These are phyloP conservation scores for Serinus canaria DNA, from an alignment of 2,113 vertebrate genomes.

Conservation along the genomic window DNA sequence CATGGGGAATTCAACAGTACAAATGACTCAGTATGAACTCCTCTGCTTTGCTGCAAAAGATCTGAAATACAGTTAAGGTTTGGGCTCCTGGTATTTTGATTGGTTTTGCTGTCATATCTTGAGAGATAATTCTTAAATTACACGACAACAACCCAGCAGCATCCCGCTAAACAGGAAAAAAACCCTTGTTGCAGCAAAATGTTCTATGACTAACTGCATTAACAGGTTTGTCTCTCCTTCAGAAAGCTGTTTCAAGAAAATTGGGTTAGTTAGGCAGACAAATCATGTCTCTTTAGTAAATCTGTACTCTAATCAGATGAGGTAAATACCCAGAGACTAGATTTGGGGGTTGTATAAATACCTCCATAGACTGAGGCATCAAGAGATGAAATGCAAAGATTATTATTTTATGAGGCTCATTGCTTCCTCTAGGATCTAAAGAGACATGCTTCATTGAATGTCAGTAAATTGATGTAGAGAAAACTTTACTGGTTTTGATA, in stretches of 20 bases:
- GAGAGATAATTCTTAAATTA: not conserved
- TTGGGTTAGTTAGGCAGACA: not conserved
- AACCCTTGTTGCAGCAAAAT: not conserved
- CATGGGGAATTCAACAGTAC: not conserved
- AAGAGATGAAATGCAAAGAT: constrained; percentile 35
- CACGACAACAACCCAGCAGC: not conserved
- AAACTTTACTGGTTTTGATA: not conserved
- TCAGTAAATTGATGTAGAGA: not conserved
- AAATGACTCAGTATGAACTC: not conserved
- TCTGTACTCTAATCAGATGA: not conserved
- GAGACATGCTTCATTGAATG: not conserved
- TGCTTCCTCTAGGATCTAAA: not conserved
- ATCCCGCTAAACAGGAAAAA: not conserved
- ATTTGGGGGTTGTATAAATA: constrained; percentile 23
- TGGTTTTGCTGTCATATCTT: not conserved
- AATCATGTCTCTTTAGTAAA: not conserved
- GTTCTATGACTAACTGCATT: not conserved
- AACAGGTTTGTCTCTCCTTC: not conserved
- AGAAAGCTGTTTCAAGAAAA: not conserved
- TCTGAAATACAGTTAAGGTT: not conserved
- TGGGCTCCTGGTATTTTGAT: not conserved
- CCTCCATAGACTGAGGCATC: constrained; percentile 31
- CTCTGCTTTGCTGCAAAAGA: not conserved
- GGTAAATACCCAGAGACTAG: not conserved
- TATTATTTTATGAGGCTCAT: constrained; percentile 43